Evolutionary conservation across 2,888 invertebrate genomes (phyloP), one percentile per base, ranked within the genome.

Genomic region (Eilema griseolum): DNA sequence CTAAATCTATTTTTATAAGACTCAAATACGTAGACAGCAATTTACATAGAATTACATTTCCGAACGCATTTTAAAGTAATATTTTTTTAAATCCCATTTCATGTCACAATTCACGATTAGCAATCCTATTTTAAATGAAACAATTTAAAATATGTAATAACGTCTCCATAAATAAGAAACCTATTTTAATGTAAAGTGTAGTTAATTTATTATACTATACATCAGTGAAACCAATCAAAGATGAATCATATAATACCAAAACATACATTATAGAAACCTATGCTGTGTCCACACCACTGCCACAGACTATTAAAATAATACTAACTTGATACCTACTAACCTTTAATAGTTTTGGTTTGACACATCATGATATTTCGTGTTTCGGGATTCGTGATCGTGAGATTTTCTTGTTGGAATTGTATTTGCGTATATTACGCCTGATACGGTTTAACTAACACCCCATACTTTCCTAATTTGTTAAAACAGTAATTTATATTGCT

Each of bases 291-390:
- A 41, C 11, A n/a, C 52, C 52, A 52, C 52, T n/a, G n/a, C n/a
- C n/a, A n/a, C n/a, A n/a, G n/a, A n/a, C n/a, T n/a, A n/a, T n/a
- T n/a, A n/a, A 52, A n/a, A 52, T 52, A 52, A 10, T n/a, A 52
- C n/a, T n/a, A n/a, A n/a, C n/a, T n/a, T n/a, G n/a, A n/a, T n/a
- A n/a, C n/a, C n/a, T n/a, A n/a, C n/a, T n/a, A n/a, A n/a, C n/a
- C n/a, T n/a, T n/a, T n/a, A n/a, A n/a, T n/a, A n/a, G n/a, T n/a
- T 10, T 59, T 31, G 61, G 73, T 80, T 89, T 90, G 90, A 90
- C 89, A 90, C 88, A 89, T 46, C 20, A 16, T 20, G 46, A 46
- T 46, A 46, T 46, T 46, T 46, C 46, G 46, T 41, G 24, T 33
- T 56, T 57, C 57, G 81, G 82, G 85, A 82, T 31, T 61, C 61